Evolutionary conservation across 2,888 invertebrate species (phyloP), one percentile per base, ranked within the genome.

Genomic region (Acrobasis suavella): DNA sequence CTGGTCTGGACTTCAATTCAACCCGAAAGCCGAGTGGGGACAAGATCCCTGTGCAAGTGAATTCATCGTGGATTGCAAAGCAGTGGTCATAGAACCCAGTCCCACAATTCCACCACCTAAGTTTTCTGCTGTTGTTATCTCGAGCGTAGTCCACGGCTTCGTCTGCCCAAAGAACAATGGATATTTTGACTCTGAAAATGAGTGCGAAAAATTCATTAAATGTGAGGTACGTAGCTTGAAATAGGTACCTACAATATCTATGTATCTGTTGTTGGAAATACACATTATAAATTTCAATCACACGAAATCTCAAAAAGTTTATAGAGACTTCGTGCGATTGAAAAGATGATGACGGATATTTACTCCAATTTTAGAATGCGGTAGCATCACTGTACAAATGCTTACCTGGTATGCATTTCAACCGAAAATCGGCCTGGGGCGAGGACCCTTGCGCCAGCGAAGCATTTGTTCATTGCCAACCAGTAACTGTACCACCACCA

Each of bases 341-440:
- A n/a, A n/a, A n/a, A n/a, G n/a, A n/a, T n/a, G n/a, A n/a, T n/a
- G n/a, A n/a, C n/a, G n/a, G n/a, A n/a, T n/a, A n/a, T n/a, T n/a
- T n/a, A n/a, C n/a, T n/a, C n/a, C 9, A 2, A 22, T 39, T 39
- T 39, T 3, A 60, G 60, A 39, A 60, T 32, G 39, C 51, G 9
- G 17, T 51, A 17, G 60, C 60, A 17, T 52, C 60, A 12, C 39
- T 51, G 8, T 51, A 60, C 42, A 51, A 16, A 60, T 60, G 60
- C 17, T n/a, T 42, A 14, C 51, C 60, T n/a, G 60, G 60, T 42
- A n/a, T 52, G 8, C 60, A 60, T 52, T 60, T 51, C 39, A 60
- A 60, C 42, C 22, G 42, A 0, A 16, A 15, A 6, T 50, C 60
- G 9, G 39, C 42, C n/a, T 60, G 39, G 51, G 51, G 38, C n/a